A percentile compares a stretch with the other conserved stretches of the same genome.
These are phyloP conservation scores for Tetragonula carbonaria DNA, from an alignment of 2,888 invertebrate species.

Conservation along the genomic window DNA sequence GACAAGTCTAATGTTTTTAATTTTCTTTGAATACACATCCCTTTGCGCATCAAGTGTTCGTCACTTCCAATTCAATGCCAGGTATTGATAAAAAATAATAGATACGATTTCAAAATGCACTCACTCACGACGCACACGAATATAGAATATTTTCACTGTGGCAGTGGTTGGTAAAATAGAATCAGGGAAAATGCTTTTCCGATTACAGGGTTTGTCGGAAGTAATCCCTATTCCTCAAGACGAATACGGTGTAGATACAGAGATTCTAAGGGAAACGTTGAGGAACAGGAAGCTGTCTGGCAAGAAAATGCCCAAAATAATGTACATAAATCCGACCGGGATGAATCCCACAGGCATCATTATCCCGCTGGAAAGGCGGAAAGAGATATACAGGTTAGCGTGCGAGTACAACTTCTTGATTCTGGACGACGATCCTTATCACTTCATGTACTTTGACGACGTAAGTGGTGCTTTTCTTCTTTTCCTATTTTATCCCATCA, in stretches of 20 bases:
- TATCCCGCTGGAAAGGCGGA: constrained; percentile 87
- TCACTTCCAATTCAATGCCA: neutral
- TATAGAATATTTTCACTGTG: neutral
- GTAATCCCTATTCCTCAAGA: constrained; percentile 90
- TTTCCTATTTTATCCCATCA: neutral
- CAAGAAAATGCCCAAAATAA: constrained; percentile 88
- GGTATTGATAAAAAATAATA: neutral
- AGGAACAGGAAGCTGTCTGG: constrained; percentile 83
- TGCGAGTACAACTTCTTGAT: constrained; percentile 91
- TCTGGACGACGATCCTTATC: constrained; percentile 93
- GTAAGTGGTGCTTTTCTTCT: constrained; percentile 79
- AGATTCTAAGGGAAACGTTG: constrained; percentile 86
- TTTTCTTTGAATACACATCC: too few relatives aligned
- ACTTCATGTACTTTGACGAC: constrained; percentile 90
- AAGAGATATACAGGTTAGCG: constrained; percentile 90
- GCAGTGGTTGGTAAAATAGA: neutral
- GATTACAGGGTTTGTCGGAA: constrained; percentile 88
- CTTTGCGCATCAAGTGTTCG: too few relatives aligned
- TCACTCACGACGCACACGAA: neutral
- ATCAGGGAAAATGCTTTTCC: neutral
- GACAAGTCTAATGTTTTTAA: too few relatives aligned
- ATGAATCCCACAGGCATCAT: constrained; percentile 91
- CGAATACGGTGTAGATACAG: constrained; percentile 88
- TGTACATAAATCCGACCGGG: constrained; percentile 91
- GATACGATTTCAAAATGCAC: neutral